Base-by-base conservation (phyloP, 2,113 vertebrate species). In the Pogona vitticeps region DNA sequence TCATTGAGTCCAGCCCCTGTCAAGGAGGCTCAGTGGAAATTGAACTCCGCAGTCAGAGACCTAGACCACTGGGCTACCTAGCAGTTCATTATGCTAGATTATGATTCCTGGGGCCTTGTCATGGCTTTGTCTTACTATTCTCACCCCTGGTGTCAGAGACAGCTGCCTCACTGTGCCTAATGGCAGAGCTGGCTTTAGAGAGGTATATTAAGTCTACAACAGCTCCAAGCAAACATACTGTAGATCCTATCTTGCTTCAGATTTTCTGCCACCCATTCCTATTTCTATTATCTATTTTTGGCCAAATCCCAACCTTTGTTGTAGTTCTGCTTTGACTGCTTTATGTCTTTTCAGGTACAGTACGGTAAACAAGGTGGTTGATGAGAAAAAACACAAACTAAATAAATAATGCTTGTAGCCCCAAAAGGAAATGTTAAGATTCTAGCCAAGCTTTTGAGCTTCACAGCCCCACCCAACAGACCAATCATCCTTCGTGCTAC, bases 221-320 rank as follows among this genome's bases (percentile, higher is more conserved):
- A 67, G 52, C 72, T 71, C 46, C 73, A 88, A 42, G 59, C 65
- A 52, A n/a, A n/a, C n/a, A n/a, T 68, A 65, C 40, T 33, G 38
- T 72, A 86, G 9, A 72, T 73, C 79, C 79, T 40, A 42, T 63
- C 23, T 76, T 10, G 81, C 33, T 8, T 86, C 86, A 31, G 28
- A 83, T 88, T 84, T 80, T 56, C n/a, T 71, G 26, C 23, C 31
- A 58, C 17, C 14, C 78, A 33, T 88, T 28, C 75, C 52, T 84
- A 9, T 23, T 26, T n/a, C 31, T 33, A 10, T 59, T 10, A 76
- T 36, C n/a, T 67, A 86, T 2, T 40, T 38, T 65, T 20, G 15
- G 18, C 76, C 68, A 65, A 0, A 3, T 40, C 63, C 8, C 59
- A 13, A 36, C 63, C 38, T 46, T 75, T 81, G 63, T 63, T 80